Evolutionary conservation across 1,140 invertebrate genomes (phyloP), one percentile per base, ranked within the genome.

Genomic region (Harlomillsia oculata): DNA sequence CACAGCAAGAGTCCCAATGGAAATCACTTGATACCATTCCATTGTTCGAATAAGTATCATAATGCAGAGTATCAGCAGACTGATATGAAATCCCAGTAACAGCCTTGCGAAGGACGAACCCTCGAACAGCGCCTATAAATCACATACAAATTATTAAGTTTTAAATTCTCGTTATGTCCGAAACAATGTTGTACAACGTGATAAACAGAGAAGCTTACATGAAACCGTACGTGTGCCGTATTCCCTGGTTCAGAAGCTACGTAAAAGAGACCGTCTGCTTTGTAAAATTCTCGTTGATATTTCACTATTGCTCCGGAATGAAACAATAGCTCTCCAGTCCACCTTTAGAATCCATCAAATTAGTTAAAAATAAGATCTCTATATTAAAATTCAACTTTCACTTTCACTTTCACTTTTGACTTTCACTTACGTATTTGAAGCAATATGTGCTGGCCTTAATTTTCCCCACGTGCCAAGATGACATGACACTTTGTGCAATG

Each of bases 1-100:
- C 67, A 91, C 83, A 9, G 94, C 77, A 23, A 96, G 74, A 29
- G 39, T 28, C 6, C 21, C 80, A 56, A 93, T 77, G 16, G 90
- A 89, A 9, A 96, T 68, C 28, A 94, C 80, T 69, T 93, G 85
- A 71, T 94, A 88, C 93, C 93, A 98, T 64, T 91, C 84, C 8
- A 80, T 79, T 2, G 82, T 81, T 40, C 83, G 77, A 59, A 88
- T 75, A 1, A 97, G 69, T 21, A 89, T 75, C 44, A 84, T 75
- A 37, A 96, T 74, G 72, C 95, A 85, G 18, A 84, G 73, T 1
- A 82, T 70, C 14, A 96, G 78, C 20, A 94, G 70, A 1, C 79
- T 71, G 6, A 83, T 70, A 64, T 91, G 86, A 1, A 91, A 69
- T 3, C 79, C 76, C 8, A 93, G 75, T 28, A 94, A 68, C 21